phyloP scores from a whole-genome alignment of 37 sponge, comb jelly and placozoan genomes.

The Bolinopsis microptera region DNA sequence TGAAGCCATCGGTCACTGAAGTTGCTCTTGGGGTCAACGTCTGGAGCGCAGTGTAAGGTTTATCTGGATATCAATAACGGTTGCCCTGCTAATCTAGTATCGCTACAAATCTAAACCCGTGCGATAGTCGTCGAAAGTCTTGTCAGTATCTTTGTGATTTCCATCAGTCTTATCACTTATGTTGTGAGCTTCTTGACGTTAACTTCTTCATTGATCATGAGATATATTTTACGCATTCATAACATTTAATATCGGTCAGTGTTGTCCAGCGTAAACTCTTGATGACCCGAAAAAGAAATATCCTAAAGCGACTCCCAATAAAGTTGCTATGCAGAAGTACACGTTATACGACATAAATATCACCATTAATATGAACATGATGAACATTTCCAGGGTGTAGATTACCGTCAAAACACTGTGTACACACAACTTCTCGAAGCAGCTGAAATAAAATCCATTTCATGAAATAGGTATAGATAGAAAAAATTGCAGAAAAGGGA shows the following conservation, averaged over 20 bases:
- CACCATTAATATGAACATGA: not conserved
- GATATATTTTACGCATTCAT: not conserved
- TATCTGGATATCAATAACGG: too few relatives aligned
- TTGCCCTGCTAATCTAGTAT: too few relatives aligned
- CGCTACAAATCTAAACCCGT: too few relatives aligned
- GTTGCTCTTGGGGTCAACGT: too few relatives aligned
- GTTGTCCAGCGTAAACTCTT: not conserved
- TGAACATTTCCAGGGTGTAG: not conserved
- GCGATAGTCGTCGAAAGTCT: too few relatives aligned
- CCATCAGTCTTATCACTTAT: too few relatives aligned
- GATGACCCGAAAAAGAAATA: not conserved
- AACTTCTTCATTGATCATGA: not conserved
- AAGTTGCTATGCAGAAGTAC: not conserved
- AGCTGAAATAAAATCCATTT: not conserved
- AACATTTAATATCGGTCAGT: too few relatives aligned
- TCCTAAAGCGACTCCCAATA: not conserved
- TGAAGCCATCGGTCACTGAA: too few relatives aligned
- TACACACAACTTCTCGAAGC: not conserved
- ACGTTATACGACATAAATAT: conserved; percentile 4
- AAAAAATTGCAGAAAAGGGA: too few relatives aligned
- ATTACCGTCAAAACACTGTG: not conserved
- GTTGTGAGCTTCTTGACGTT: not conserved
- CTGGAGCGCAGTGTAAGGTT: too few relatives aligned
- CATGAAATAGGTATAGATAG: not conserved
- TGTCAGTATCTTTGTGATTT: too few relatives aligned